Evolutionary conservation across 2,113 vertebrate species (phyloP).

Genomic region (Psophia crepitans): DNA sequence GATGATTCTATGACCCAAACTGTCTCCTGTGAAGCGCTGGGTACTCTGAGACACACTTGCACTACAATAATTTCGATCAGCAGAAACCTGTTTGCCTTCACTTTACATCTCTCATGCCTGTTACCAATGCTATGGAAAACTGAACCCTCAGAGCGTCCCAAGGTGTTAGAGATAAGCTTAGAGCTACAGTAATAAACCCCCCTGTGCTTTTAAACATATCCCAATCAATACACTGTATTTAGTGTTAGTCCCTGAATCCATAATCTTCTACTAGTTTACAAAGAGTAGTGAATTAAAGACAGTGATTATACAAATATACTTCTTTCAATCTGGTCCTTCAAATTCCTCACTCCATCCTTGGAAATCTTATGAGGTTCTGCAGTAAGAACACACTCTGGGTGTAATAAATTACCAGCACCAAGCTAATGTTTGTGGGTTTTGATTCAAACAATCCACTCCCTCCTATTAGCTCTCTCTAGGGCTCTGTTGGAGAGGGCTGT

Average conservation of each 20-base stretch:
- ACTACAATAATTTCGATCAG: not conserved
- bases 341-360: slow-evolving; percentile 42
- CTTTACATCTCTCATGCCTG: not conserved
- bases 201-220: not conserved
- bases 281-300: not conserved
- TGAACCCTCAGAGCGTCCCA: not conserved
- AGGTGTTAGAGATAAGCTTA: not conserved
- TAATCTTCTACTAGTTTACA: not conserved
- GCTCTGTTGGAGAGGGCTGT: not conserved
- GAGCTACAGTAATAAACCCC: not conserved
- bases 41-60: no score
- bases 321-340: slow-evolving; percentile 40
- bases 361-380: slow-evolving; percentile 53
- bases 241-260: not conserved
- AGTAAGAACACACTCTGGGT: slow-evolving; percentile 11
- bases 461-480: not conserved
- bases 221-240: not conserved
- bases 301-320: slow-evolving; percentile 26
- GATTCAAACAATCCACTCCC: no score
- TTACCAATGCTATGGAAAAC: not conserved
- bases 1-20: no score
- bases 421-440: no score
- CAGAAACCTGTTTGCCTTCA: not conserved
- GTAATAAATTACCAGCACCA: slow-evolving; percentile 32
- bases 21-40: no score